Percentiles rank a stretch among this genome's conserved stretches.
phyloP scores from a whole-genome alignment of 2,888 invertebrate genomes.

The Lobophora halterata region DNA sequence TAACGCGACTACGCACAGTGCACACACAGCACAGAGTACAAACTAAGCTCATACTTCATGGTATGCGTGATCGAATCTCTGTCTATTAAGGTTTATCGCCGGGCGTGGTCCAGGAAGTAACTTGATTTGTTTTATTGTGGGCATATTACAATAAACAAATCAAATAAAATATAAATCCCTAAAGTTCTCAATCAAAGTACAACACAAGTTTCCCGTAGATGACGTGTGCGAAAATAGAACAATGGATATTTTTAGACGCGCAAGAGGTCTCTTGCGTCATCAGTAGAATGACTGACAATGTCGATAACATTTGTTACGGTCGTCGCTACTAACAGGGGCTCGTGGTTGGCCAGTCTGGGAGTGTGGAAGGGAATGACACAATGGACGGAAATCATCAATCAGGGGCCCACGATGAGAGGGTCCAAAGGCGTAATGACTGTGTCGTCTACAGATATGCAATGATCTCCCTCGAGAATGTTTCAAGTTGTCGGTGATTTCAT shows the following conservation, averaged over 20 bases:
- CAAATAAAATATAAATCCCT: too few species aligned
- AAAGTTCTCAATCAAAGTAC: constrained; percentile 10
- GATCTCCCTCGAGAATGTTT: constrained; percentile 41
- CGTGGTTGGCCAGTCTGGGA: constrained; percentile 41
- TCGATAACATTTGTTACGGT: constrained; percentile 43
- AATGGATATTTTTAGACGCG: constrained; percentile 36
- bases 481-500: constrained; percentile 40
- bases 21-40: too few species aligned
- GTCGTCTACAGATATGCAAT: constrained; percentile 45
- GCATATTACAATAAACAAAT: too few species aligned
- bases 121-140: too few species aligned
- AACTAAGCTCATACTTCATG: too few species aligned
- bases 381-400: constrained; percentile 71
- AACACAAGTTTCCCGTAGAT: constrained; percentile 11
- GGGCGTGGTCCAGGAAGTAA: too few species aligned
- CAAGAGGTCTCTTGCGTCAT: constrained; percentile 38
- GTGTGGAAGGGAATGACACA: constrained; percentile 61
- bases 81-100: too few species aligned
- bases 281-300: constrained; percentile 37
- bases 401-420: constrained; percentile 56
- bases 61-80: too few species aligned
- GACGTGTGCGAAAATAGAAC: constrained; percentile 30
- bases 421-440: constrained; percentile 42
- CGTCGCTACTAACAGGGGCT: constrained; percentile 39
- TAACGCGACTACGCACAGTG: constrained; percentile 29